Percentiles rank a stretch among this genome's conserved stretches.
Evolutionary conservation across 64 coral and sea anemone species (phyloP).

Genomic region (Hydrozoanthus tunicans): DNA sequence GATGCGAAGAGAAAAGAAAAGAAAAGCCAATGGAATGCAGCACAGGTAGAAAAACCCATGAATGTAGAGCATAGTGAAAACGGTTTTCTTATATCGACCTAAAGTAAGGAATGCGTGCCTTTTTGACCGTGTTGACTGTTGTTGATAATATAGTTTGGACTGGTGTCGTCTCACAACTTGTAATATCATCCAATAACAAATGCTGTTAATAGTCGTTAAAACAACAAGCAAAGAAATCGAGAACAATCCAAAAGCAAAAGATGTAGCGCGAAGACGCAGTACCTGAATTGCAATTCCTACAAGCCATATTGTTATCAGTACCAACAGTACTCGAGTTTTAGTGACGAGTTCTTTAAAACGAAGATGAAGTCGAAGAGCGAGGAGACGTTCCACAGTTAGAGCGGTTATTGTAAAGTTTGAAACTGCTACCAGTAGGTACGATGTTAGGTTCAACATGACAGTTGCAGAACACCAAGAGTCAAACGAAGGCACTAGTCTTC

Average conservation of each 20-base stretch:
- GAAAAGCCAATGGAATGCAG: background rate
- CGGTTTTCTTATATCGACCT: background rate
- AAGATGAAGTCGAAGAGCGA: background rate
- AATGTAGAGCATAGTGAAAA: slow-evolving; percentile 2
- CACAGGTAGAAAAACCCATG: background rate
- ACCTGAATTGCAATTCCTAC: background rate
- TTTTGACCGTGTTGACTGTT: background rate
- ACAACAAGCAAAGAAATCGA: too few species aligned
- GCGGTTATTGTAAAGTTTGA: background rate
- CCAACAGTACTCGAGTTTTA: background rate
- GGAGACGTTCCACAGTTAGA: background rate
- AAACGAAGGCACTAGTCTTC: background rate
- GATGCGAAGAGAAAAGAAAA: too few species aligned
- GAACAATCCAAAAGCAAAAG: background rate
- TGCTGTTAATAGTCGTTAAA: background rate
- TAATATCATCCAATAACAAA: slow-evolving; percentile 6
- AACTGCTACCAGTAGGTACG: background rate
- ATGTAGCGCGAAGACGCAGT: background rate
- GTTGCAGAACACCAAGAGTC: background rate
- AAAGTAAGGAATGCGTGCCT: background rate
- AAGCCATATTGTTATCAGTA: background rate
- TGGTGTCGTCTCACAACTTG: slow-evolving; percentile 3
- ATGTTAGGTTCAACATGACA: background rate
- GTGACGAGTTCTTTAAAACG: background rate
- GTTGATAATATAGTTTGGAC: background rate